Base-by-base conservation (phyloP, 1,140 invertebrate species). In the Aphelenchoides fujianensis region DNA sequence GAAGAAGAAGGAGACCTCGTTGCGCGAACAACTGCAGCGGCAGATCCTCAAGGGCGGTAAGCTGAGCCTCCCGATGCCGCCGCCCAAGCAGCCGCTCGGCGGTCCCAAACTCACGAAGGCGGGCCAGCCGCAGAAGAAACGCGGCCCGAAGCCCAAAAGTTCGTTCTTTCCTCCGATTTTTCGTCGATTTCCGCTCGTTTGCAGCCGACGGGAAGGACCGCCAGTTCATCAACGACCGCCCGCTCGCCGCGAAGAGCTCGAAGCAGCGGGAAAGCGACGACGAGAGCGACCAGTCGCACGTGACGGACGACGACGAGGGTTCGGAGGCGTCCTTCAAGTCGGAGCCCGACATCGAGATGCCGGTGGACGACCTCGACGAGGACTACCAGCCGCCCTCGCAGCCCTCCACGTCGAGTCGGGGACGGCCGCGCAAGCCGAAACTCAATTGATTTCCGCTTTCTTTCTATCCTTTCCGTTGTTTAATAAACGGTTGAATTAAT, bases 401-500 rank as follows among this genome's bases (percentile, higher is more conserved):
- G 41, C 5, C 55, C 34, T 5, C 5, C 7, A 59, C 19, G 7
- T 59, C 55, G 5, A 7, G 5, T 19, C 55, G 19, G 12, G 55
- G 55, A 7, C 55, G 55, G 34, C 5, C 55, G 19, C 5, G 5
- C 7, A 59, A 59, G 34, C 55, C 55, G 5, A 59, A 59, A 19
- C 23, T 61, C 27, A 34, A 16, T n/a, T 61, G 59, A 61, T 2
- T 61, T n/a, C n/a, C n/a, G n/a, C n/a, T n/a, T n/a, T n/a, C n/a
- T n/a, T n/a, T n/a, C n/a, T n/a, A n/a, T n/a, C n/a, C n/a, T n/a
- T n/a, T n/a, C n/a, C 27, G 28, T 31, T 31, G 28, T 61, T 28
- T 31, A 19, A 19, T n/a, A 31, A 61, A 52, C n/a, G n/a, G n/a
- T 61, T 19, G 2, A 48, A 12, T 23, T 48, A 48, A 48, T 48